Evolutionary conservation across 2,113 vertebrate species (phyloP), one percentile per base, ranked within the genome.

Genomic region (Ailurus styani): DNA sequence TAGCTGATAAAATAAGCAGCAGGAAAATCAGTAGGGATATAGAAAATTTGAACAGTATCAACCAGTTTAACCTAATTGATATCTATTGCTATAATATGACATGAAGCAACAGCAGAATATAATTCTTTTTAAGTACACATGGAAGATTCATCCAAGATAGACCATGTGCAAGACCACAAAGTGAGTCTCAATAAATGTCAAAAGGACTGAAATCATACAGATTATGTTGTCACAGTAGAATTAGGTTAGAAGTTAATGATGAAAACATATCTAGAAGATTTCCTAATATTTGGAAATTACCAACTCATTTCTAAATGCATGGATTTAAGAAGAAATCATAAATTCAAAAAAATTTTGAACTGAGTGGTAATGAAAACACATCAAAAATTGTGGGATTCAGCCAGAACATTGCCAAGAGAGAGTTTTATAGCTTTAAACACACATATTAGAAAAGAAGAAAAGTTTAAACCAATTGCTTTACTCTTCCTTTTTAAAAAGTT

Each of bases 221-320:
- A 95, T 18, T 79, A 17, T 75, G 42, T 73, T 84, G 64, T 42
- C 40, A 87, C 18, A 84, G 37, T 47, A 83, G 60, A 90, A 83
- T 85, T 62, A 77, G 87, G 73, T 78, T 90, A 84, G 31, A 96
- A 95, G 68, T 96, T 31, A 68, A 64, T 73, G 77, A 93, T 73
- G 90, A 96, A 93, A 75, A 34, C 29, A 13, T 88, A 81, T 21
- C 40, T 89, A 75, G 29, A 95, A 91, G 42, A 88, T 60, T 60
- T 45, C 37, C 20, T 12, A 88, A 52, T 88, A 88, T 85, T 66
- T 95, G 45, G n/a, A 95, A 93, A 92, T 89, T 64, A 87, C 31
- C 12, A 94, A 87, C 47, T 93, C 37, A 77, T 94, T 93, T 84
- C 54, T 92, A 78, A 97, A 90, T 4, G 9, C 18, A 62, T 29